These are phyloP conservation scores for Sipha flava DNA, from an alignment of 1,140 invertebrate species.

Conservation along the genomic window DNA sequence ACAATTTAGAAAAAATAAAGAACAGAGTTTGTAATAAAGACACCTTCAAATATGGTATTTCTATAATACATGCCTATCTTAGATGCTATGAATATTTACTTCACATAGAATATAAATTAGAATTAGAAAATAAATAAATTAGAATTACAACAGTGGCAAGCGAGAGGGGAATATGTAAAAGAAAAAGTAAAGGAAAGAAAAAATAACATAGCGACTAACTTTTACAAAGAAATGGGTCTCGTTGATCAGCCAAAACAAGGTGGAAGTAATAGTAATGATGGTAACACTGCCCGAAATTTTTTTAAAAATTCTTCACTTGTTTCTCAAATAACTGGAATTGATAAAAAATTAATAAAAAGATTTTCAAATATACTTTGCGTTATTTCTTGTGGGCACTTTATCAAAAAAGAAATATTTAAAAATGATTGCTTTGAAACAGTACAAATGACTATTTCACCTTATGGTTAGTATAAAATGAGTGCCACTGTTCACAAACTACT, in stretches of 20 bases:
- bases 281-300: conserved; percentile 43
- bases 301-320: conserved; percentile 40
- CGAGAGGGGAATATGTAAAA: background rate
- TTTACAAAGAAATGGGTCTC: conserved; percentile 22
- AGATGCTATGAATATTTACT: background rate
- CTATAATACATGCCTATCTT: background rate
- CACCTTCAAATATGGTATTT: background rate
- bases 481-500: background rate
- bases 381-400: conserved; percentile 39
- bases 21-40: background rate
- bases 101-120: too few species aligned
- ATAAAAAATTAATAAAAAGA: conserved; percentile 41
- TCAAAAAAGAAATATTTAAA: conserved; percentile 36
- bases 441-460: conserved; percentile 34
- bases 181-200: background rate
- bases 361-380: conserved; percentile 40
- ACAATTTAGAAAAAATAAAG: background rate
- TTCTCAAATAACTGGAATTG: conserved; percentile 42
- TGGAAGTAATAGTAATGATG: conserved; percentile 43
- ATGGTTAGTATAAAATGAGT: background rate
- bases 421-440: conserved; percentile 38
- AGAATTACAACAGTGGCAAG: background rate
- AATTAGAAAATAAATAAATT: too few species aligned
- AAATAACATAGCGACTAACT: background rate
- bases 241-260: conserved; percentile 42